A percentile compares a stretch with the other conserved stretches of the same genome.
Evolutionary conservation across 2,888 invertebrate genomes (phyloP).

Genomic region (Drosophila longiperda): DNA sequence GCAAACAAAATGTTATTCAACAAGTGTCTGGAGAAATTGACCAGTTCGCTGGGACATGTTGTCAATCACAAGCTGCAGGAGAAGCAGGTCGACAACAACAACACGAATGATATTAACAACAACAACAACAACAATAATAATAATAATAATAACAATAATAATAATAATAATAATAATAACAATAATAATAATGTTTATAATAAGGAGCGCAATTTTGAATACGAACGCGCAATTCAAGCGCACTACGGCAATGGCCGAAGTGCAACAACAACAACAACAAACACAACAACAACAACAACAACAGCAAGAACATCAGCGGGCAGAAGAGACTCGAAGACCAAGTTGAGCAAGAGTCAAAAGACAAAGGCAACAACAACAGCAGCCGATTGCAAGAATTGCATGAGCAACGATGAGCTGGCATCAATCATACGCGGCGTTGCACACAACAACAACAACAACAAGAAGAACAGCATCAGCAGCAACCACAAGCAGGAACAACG

Average conservation of each 20-base stretch:
- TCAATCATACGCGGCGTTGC: constrained; percentile 65
- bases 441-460: constrained; percentile 31
- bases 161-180: constrained; percentile 13
- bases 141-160: constrained; percentile 21
- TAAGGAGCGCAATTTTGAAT: constrained; percentile 76
- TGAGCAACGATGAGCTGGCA: constrained; percentile 74
- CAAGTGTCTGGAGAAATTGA: constrained; percentile 84
- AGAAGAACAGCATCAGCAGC: constrained; percentile 16
- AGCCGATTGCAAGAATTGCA: constrained; percentile 58
- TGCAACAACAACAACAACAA: constrained; percentile 22
- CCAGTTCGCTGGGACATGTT: constrained; percentile 77
- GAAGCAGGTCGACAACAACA: constrained; percentile 64
- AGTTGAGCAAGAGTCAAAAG: constrained; percentile 43
- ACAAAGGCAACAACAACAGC: constrained; percentile 36
- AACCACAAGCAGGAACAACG: constrained; percentile 5
- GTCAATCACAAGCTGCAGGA: constrained; percentile 74
- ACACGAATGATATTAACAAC: constrained; percentile 16
- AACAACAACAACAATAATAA: constrained; percentile 30
- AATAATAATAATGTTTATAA: constrained; percentile 48
- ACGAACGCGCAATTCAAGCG: constrained; percentile 80
- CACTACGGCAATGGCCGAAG: constrained; percentile 67
- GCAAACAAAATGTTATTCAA: constrained; percentile 81
- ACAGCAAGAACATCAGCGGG: constrained; percentile 9
- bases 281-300: constrained; percentile 2
- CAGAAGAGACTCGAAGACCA: constrained; percentile 31